These are phyloP conservation scores for Apotomis betuletana DNA, from an alignment of 2,888 invertebrate species.

Conservation along the genomic window DNA sequence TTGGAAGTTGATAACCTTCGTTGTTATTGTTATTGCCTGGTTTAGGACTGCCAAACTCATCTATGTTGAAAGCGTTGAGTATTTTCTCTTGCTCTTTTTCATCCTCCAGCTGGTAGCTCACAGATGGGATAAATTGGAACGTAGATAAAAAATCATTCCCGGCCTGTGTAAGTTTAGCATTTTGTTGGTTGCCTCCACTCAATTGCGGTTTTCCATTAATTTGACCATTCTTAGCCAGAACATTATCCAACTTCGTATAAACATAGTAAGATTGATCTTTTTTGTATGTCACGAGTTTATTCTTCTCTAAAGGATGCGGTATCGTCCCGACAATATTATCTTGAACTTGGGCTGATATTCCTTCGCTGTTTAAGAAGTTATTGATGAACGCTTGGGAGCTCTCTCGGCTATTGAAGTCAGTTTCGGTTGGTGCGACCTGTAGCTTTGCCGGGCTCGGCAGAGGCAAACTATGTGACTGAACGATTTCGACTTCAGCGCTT, in stretches of 20 bases:
- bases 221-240: conserved; percentile 48
- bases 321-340: conserved; percentile 75
- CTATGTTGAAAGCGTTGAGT: conserved; percentile 65
- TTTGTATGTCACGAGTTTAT: conserved; percentile 72
- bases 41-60: conserved; percentile 65
- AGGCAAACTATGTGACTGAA: conserved; percentile 62
- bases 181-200: conserved; percentile 45
- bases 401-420: conserved; percentile 59
- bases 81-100: conserved; percentile 69
- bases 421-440: conserved; percentile 57
- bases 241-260: conserved; percentile 64
- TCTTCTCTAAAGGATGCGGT: conserved; percentile 68
- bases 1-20: conserved; percentile 46
- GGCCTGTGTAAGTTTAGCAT: conserved; percentile 49
- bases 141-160: conserved; percentile 54
- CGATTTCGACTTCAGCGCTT: conserved; percentile 62
- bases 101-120: conserved; percentile 68
- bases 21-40: conserved; percentile 44
- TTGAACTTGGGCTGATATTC: conserved; percentile 72
- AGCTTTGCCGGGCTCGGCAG: conserved; percentile 54
- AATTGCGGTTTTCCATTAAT: conserved; percentile 45
- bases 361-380: conserved; percentile 61
- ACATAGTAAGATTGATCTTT: conserved; percentile 75
- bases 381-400: conserved; percentile 50
- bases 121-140: conserved; percentile 70